These are phyloP conservation scores for Styela clava DNA, from an alignment of 23 tunicate genomes.

Conservation along the genomic window DNA sequence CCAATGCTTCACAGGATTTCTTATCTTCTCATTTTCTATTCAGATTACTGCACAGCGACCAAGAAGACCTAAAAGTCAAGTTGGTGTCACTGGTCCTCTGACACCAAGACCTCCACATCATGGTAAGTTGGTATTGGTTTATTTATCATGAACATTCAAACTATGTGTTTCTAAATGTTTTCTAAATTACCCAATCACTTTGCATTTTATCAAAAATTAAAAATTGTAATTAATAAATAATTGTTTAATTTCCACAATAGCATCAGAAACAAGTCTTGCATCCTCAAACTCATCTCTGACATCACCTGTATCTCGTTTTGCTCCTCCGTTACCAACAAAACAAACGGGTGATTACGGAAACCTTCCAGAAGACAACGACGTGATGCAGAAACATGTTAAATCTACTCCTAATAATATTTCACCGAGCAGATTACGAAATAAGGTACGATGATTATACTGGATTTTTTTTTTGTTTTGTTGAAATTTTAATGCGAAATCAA, in stretches of 20 bases:
- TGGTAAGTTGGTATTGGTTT: background rate
- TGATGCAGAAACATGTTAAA: constrained; percentile 35
- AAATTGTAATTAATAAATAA: too few species aligned
- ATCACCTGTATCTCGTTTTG: background rate
- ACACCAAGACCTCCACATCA: constrained; percentile 32
- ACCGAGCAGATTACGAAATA: constrained; percentile 36
- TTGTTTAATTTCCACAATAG: background rate
- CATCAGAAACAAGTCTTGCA: constrained; percentile 17
- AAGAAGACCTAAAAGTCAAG: constrained; percentile 84
- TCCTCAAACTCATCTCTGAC: constrained; percentile 1
- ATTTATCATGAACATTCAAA: background rate
- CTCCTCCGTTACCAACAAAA: constrained; percentile 78
- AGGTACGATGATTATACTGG: background rate
- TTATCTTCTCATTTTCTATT: constrained; percentile 5
- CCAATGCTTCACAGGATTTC: too few species aligned
- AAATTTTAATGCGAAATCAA: too few species aligned
- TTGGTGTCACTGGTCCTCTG: constrained; percentile 44
- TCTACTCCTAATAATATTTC: constrained; percentile 41
- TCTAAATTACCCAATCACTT: too few species aligned
- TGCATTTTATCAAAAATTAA: too few species aligned
- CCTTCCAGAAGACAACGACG: constrained; percentile 69
- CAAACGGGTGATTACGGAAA: constrained; percentile 62
- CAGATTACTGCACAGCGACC: constrained; percentile 90
- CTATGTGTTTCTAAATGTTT: background rate
- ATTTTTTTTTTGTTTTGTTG: background rate